Evolutionary conservation across 2,888 invertebrate genomes (phyloP).

Genomic region (Hydropsyche betteni): DNA sequence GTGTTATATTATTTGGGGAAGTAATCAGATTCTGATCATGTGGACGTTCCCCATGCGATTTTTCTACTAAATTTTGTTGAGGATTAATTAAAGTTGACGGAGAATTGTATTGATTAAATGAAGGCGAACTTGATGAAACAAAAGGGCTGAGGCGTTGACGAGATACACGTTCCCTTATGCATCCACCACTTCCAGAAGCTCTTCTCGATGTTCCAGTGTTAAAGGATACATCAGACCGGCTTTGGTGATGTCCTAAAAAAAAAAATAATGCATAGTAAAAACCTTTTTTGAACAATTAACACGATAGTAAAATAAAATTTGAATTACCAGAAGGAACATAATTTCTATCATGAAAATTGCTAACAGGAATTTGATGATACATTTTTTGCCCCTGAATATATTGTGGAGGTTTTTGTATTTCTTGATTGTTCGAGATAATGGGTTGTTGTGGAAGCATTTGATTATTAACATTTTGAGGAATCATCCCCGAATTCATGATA

Average conservation of each 20-base stretch:
- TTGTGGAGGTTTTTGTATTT: constrained; percentile 50
- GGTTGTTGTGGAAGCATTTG: constrained; percentile 36
- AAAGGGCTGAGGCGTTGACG: constrained; percentile 58
- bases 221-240: constrained; percentile 37
- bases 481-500: constrained; percentile 7
- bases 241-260: constrained; percentile 44
- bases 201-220: constrained; percentile 30
- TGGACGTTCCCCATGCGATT: constrained; percentile 53
- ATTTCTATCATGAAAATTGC: constrained; percentile 46
- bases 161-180: constrained; percentile 58
- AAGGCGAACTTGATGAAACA: constrained; percentile 52
- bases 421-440: constrained; percentile 46
- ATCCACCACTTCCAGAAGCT: constrained; percentile 57
- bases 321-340: constrained; percentile 39
- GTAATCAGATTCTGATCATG: constrained; percentile 54
- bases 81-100: constrained; percentile 52
- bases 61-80: constrained; percentile 46
- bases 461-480: constrained; percentile 19
- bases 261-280: background rate
- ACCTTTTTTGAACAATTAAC: background rate
- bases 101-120: constrained; percentile 56
- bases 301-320: background rate
- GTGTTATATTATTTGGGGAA: constrained; percentile 53
- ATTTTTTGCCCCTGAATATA: constrained; percentile 49
- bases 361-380: constrained; percentile 44